Evolutionary conservation across 2,113 vertebrate genomes (phyloP).

Genomic region (Irena cyanogastra): DNA sequence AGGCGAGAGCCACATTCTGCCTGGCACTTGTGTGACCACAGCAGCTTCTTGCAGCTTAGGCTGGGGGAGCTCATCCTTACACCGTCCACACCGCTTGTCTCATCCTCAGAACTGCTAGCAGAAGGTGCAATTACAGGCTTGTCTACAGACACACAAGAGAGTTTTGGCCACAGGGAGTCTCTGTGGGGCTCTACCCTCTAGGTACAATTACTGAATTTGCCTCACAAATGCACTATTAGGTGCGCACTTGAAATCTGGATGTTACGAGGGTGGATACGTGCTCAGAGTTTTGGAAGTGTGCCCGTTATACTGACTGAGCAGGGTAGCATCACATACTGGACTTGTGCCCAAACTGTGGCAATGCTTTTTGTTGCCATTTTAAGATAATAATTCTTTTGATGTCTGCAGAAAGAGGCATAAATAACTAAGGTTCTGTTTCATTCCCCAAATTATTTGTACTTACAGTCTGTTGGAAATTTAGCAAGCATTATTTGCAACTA

Average conservation of each 20-base stretch:
- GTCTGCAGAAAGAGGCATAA: neutral
- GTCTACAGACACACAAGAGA: neutral
- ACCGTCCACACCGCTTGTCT: neutral
- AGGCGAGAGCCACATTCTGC: neutral
- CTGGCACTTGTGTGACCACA: rapidly evolving
- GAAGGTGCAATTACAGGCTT: neutral
- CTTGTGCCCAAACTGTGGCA: neutral
- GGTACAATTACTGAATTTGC: neutral
- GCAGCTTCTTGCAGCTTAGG: neutral
- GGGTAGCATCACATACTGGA: neutral
- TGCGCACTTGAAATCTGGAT: neutral
- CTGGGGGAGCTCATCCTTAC: neutral
- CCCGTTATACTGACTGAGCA: neutral
- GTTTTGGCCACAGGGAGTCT: neutral
- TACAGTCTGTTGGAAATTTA: neutral
- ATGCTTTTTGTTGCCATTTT: neutral
- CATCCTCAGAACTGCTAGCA: rapidly evolving
- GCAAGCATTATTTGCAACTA: slow-evolving; percentile 1
- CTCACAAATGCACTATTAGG: neutral
- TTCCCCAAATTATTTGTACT: neutral
- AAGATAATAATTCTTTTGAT: neutral
- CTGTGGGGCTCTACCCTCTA: neutral
- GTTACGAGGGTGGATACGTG: rapidly evolving
- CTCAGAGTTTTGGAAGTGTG: neutral
- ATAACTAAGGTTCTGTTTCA: neutral